These are phyloP conservation scores for Heterotis niloticus DNA, from an alignment of 2,113 vertebrate species.

Conservation along the genomic window DNA sequence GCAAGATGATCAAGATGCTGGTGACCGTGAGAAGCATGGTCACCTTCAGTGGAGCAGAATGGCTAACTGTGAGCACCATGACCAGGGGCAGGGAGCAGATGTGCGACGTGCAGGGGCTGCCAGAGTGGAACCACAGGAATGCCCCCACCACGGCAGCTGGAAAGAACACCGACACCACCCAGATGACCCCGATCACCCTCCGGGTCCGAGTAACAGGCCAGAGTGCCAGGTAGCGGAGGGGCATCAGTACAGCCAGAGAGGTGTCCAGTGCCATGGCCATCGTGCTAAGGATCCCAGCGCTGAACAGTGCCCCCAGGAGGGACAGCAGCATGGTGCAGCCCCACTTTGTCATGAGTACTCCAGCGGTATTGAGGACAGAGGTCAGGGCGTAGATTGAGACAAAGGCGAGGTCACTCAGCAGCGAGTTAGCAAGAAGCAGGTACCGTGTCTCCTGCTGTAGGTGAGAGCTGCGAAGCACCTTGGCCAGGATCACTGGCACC, in stretches of 20 bases:
- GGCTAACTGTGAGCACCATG: conserved; percentile 60
- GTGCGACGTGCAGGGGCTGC: conserved; percentile 49
- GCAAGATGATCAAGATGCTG: conserved; percentile 57
- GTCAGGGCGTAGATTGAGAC: conserved; percentile 59
- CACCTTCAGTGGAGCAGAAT: conserved; percentile 52
- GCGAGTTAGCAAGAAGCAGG: conserved; percentile 66
- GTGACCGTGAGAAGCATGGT: conserved; percentile 59
- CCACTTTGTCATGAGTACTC: conserved; percentile 49
- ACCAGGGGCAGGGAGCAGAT: conserved; percentile 60
- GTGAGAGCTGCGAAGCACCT: conserved; percentile 57
- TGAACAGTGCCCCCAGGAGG: conserved; percentile 58
- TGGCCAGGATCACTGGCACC: conserved; percentile 63
- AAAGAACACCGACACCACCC: conserved; percentile 52
- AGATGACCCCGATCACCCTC: conserved; percentile 52
- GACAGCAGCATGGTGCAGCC: conserved; percentile 61
- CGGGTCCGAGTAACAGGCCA: conserved; percentile 58
- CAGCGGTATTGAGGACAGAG: conserved; percentile 52
- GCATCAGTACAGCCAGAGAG: conserved; percentile 63
- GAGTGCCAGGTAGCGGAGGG: conserved; percentile 60
- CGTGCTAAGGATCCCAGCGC: conserved; percentile 65
- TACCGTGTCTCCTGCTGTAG: conserved; percentile 69
- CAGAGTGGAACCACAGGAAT: conserved; percentile 51
- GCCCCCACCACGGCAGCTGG: conserved; percentile 56
- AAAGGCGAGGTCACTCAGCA: conserved; percentile 69
- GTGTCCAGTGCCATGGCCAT: conserved; percentile 67